Base-by-base conservation (phyloP, 2,113 vertebrate species). In the Chloropsis cyanopogon region DNA sequence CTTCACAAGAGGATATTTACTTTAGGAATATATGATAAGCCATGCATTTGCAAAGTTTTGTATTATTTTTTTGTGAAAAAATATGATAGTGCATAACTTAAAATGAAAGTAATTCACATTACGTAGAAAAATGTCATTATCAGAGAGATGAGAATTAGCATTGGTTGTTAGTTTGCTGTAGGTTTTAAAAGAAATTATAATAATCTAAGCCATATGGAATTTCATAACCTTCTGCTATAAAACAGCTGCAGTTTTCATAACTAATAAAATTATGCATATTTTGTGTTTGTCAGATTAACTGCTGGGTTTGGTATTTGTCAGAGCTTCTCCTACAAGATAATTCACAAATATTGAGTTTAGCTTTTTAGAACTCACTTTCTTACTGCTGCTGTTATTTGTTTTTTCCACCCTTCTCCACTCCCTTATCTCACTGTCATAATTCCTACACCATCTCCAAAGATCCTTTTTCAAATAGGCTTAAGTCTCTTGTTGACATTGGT, bases 221-320 rank as follows among this genome's bases (percentile, higher is more conserved):
- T 96, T 95, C 94, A 96, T 95, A 96, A 86, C 76, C 82, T 93
- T 92, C 88, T 93, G 65, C 85, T 95, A 69, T 94, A 95, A 97
- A 97, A 96, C 88, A 97, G 84, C 86, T 83, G 52, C 86, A 90
- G 60, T 92, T 93, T 94, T 96, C 88, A 56, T 94, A 96, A 88
- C 90, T 92, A 76, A 79, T 95, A 95, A 97, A 96, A 92, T 72
- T 77, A 75, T 81, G 75, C 88, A 46, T 94, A 81, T 96, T 94
- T 97, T 96, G 53, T 97, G 79, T 84, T 88, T 98, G 94, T 95
- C 88, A 94, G 90, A 96, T 97, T 97, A 96, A 96, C 96, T 95
- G 57, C 79, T 96, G 75, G 68, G 46, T 97, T 97, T 97, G 70
- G 24, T 83, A 97, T 96, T 92, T 95, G 72, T 93, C 77, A 96